Base-by-base conservation (phyloP, 2,113 vertebrate species). In the Mesocricetus auratus region DNA sequence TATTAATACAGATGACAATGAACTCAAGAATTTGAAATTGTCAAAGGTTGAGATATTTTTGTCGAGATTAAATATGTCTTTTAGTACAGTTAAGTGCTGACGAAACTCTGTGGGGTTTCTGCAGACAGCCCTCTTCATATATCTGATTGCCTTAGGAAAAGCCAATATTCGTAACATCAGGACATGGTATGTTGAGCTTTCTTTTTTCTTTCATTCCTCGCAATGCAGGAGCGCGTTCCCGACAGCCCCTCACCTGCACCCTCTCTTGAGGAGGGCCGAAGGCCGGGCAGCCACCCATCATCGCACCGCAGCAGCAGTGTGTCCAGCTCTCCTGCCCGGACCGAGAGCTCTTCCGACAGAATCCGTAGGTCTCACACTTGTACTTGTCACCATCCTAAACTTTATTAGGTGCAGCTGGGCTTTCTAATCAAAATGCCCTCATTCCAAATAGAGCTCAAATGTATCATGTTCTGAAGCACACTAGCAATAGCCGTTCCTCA, bases 251-350 rank as follows among this genome's bases (percentile, higher is more conserved):
- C 99, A 24, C 99, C 99, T 90, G 99, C 99, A 50, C 99, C 99
- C 33, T 99, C 99, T 90, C 98, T 99, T 97, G 99, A 99, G 99
- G 99, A 99, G 97, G 98, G 99, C 90, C 98, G 99, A 97, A 99
- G 99, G 98, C 99, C 99, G 50, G 99, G 99, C 96, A 99, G 99
- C 97, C 99, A 99, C 96, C 99, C 99, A 0, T 99, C 99, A 17
- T 99, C 99, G n/a, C 99, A 99, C 95, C 99, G 99, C 96, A 99
- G 99, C 99, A 99, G 99, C 99, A 99, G 99, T 13, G 99, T 99
- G 97, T 99, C 99, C 98, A 99, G 99, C 98, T 99, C 99, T 85
- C 99, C 99, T 4, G 99, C 99, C 1, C 98, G 99, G 98, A 99
- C 99, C 3, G 99, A 99, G 98, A 99, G 99, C 98, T 99, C 99